Evolutionary conservation across 1,140 invertebrate species (phyloP).

Genomic region (Drosophila obscura): DNA sequence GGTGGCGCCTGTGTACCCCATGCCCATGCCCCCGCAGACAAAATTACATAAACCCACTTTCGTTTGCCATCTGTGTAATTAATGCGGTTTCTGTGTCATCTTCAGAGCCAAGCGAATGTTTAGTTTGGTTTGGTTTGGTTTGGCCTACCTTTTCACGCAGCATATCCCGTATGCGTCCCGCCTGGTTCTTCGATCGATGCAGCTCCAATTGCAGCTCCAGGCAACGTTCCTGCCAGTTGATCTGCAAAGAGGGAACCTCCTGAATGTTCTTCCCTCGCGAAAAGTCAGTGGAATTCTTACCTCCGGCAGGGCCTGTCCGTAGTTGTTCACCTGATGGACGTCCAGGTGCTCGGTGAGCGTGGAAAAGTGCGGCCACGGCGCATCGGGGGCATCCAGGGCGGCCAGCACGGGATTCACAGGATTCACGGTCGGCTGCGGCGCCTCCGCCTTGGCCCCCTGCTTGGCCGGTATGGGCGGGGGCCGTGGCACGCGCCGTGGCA

Average conservation of each 20-base stretch:
- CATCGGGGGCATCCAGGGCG: constrained; percentile 70
- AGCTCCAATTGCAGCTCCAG: constrained; percentile 92
- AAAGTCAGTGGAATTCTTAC: constrained; percentile 30
- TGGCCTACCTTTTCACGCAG: constrained; percentile 91
- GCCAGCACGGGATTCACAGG: constrained; percentile 59
- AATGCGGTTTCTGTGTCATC: constrained; percentile 11
- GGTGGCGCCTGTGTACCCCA: constrained; percentile 18
- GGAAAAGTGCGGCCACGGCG: constrained; percentile 81
- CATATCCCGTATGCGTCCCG: constrained; percentile 92
- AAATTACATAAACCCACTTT: no score
- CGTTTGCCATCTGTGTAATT: not conserved
- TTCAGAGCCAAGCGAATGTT: no score
- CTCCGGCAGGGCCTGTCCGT: constrained; percentile 74
- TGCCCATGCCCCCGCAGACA: no score
- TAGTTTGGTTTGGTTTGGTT: no score
- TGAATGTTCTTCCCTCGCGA: not conserved
- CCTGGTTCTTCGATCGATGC: constrained; percentile 91
- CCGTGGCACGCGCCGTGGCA: constrained; percentile 86
- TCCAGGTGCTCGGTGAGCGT: constrained; percentile 77
- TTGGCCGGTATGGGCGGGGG: constrained; percentile 85
- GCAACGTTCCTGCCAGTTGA: constrained; percentile 93
- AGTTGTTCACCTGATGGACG: constrained; percentile 82
- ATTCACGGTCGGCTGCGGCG: not conserved
- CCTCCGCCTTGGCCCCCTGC: constrained; percentile 37
- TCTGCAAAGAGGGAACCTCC: constrained; percentile 31